A percentile compares a stretch with the other conserved stretches of the same genome.
Evolutionary conservation across 2,888 invertebrate genomes (phyloP).

Genomic region (Orchesellides sinensis): DNA sequence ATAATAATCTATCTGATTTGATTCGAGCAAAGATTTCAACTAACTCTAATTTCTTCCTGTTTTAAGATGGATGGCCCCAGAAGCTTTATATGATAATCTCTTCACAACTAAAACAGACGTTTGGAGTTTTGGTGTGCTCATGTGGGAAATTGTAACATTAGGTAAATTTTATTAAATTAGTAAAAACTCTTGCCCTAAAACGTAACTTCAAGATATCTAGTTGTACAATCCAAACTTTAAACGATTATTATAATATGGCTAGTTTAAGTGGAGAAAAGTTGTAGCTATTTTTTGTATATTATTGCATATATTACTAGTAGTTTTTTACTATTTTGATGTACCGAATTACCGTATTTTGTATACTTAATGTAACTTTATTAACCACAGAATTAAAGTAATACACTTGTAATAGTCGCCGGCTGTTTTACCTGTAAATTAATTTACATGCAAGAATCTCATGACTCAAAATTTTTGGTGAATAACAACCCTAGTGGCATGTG

Average conservation of each 20-base stretch:
- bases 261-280: conserved; percentile 84
- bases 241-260: conserved; percentile 83
- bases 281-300: conserved; percentile 21
- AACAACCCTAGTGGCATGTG: no score
- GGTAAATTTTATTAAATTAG: no score
- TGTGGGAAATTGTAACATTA: conserved; percentile 97
- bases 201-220: background rate
- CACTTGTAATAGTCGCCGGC: no score
- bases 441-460: no score
- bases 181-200: background rate
- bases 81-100: conserved; percentile 94
- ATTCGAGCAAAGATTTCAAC: background rate
- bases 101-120: conserved; percentile 96
- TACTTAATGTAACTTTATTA: no score
- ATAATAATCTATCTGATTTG: background rate
- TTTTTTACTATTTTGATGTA: no score
- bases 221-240: conserved; percentile 92
- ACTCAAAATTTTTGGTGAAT: no score
- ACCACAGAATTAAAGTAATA: no score
- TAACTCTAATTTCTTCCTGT: background rate
- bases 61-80: conserved; percentile 95
- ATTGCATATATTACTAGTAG: no score
- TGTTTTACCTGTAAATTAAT: no score
- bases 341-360: no score
- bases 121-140: conserved; percentile 96